A percentile compares a stretch with the other conserved stretches of the same genome.
Evolutionary conservation across 2,797 vertebrate genomes (phyloP).

Genomic region (Channa striata): DNA sequence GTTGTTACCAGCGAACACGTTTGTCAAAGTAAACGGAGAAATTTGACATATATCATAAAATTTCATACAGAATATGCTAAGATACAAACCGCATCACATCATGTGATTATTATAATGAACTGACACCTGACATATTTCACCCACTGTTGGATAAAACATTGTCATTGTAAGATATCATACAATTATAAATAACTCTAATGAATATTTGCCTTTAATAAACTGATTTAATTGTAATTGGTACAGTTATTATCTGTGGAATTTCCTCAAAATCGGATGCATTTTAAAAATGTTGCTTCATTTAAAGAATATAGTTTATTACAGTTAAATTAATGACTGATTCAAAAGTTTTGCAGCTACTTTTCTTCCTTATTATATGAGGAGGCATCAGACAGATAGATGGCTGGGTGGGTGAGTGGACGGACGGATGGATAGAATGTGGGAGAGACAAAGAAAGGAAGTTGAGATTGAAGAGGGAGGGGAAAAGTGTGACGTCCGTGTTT

Average conservation of each 20-base stretch:
- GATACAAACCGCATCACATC: neutral
- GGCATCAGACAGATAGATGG: neutral
- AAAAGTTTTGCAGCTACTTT: neutral
- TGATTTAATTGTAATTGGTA: neutral
- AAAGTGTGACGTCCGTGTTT: constrained; percentile 59
- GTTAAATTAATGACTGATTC: constrained; percentile 6
- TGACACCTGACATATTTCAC: neutral
- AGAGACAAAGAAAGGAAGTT: constrained; percentile 19
- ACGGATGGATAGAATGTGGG: constrained; percentile 35
- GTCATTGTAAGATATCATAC: constrained; percentile 9
- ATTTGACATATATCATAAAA: no score
- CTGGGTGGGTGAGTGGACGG: constrained; percentile 30
- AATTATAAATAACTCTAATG: neutral
- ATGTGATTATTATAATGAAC: constrained; percentile 1
- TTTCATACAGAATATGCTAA: no score
- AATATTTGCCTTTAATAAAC: neutral
- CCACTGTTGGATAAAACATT: constrained; percentile 17
- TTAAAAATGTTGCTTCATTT: neutral
- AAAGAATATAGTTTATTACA: neutral
- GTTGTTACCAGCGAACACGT: no score
- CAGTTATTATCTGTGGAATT: neutral
- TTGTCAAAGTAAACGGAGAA: no score
- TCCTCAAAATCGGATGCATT: neutral
- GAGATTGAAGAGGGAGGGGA: constrained; percentile 21
- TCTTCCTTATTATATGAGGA: neutral